Evolutionary conservation across 2,797 vertebrate species (phyloP), one percentile per base, ranked within the genome.

Genomic region (Siniperca scherzeri): DNA sequence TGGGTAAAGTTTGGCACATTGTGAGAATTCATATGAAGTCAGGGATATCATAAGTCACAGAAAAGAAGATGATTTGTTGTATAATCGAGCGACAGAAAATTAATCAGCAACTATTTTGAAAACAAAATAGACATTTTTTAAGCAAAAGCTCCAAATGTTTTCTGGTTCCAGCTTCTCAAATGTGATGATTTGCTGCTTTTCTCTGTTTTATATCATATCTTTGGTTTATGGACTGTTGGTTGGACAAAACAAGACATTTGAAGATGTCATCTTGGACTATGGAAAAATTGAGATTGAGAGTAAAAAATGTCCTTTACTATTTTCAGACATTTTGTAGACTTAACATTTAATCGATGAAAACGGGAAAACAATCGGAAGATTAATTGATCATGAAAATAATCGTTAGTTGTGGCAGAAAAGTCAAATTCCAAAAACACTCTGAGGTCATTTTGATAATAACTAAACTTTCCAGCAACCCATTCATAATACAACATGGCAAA

Each of bases 371-470:
- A 74, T 33, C 19, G 3, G 50, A 19, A 64, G 30, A 70, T 76
- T 16, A 27, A 25, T 6, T 38, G 62, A 59, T 38, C 33, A 48
- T 2, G 42, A 69, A 83, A 66, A 72, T 30, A 52, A 52, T 65
- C 1, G 0, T 38, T 50, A 74, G 10, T 36, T 30, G 2, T 48
- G 64, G 44, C 50, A 59, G n/a, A 46, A 64, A 70, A 71, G 61
- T 60, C 67, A 40, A 42, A 77, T 59, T 83, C 1, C 9, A 60
- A 8, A 75, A 33, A 74, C 11, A 9, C 3, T 2, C 42, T 11
- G 21, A 30, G 64, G 61, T 74, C 38, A 76, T 85, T 83, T 81
- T 30, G 50, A 46, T 48, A 66, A 40, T 40, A 74, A 65, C 83
- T 56, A 64, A 82, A 77, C 36, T 30, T 52, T 77, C 40, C n/a